Conservation (phyloP, 2,113 vertebrate species). For the Sarotherodon lohbergeri region DNA sequence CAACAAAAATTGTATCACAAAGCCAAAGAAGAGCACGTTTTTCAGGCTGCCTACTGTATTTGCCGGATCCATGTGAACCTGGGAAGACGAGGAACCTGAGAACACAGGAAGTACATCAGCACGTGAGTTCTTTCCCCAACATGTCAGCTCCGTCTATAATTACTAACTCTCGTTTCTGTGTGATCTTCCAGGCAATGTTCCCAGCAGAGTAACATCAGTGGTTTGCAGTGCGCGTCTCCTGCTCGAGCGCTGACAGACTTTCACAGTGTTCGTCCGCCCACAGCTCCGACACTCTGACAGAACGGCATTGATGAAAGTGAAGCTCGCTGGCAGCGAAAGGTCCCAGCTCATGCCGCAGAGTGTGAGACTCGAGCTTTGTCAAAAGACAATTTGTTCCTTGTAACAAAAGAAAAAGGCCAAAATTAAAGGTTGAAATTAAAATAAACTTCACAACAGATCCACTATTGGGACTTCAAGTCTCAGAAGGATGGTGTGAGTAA, state of each 20-base stretch:
- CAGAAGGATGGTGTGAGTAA: background rate
- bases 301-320: background rate
- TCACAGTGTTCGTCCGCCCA: constrained; percentile 25
- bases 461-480: background rate
- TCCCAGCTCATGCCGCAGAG: background rate
- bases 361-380: background rate
- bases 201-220: background rate
- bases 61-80: background rate
- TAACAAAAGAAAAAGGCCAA: background rate
- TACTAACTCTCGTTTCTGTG: background rate
- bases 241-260: background rate
- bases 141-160: background rate
- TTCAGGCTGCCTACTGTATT: background rate
- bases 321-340: background rate
- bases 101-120: background rate
- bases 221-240: background rate
- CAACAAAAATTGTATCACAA: background rate
- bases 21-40: background rate
- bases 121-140: background rate
- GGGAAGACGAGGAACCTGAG: background rate
- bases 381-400: background rate
- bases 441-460: constrained; percentile 3
- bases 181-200: background rate
- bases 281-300: constrained; percentile 8
- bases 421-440: constrained; percentile 42